Evolutionary conservation across 2,113 vertebrate species (phyloP), one percentile per base, ranked within the genome.

Genomic region (Rana temporaria): DNA sequence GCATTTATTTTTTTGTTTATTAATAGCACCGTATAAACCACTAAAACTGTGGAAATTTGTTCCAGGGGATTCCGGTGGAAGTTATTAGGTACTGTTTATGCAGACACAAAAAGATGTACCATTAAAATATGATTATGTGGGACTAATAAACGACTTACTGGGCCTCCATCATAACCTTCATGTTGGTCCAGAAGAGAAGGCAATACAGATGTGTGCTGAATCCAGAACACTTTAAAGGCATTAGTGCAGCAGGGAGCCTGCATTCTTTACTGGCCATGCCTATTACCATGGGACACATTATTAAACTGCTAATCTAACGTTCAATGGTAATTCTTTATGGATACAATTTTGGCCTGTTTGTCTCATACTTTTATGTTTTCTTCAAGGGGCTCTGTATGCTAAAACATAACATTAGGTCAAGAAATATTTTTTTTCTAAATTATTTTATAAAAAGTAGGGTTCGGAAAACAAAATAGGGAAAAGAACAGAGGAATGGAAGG

Each of bases 51-150:
- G 55, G 32, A 69, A 79, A 79, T 70, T 24, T 55, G 65, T 69
- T 42, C 32, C 14, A 69, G 66, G 30, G 72, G 26, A 42, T 38
- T 80, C 56, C 55, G 32, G 78, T 1, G 56, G 78, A 71, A 26
- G 30, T 71, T 59, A 52, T 67, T 76, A 26, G 32, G 38, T 68
- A 60, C 30, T 74, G 30, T 68, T 65, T 34, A 76, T 74, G 65
- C 55, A 65, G 63, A 75, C 56, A 62, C 19, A 20, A 67, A 34
- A 76, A 76, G 62, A 76, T 83, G 53, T 67, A 82, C 80, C 81
- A 76, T 76, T 75, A 76, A 83, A 83, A 76, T 68, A 76, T 76
- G 72, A 76, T 83, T 76, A 83, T 59, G 48, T 76, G 72, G 63
- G 72, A 75, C 81, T 83, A 76, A 83, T 68, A 83, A 16, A 75